Evolutionary conservation across 2,113 vertebrate species (phyloP), one percentile per base, ranked within the genome.

Genomic region (Dissostichus mawsoni): DNA sequence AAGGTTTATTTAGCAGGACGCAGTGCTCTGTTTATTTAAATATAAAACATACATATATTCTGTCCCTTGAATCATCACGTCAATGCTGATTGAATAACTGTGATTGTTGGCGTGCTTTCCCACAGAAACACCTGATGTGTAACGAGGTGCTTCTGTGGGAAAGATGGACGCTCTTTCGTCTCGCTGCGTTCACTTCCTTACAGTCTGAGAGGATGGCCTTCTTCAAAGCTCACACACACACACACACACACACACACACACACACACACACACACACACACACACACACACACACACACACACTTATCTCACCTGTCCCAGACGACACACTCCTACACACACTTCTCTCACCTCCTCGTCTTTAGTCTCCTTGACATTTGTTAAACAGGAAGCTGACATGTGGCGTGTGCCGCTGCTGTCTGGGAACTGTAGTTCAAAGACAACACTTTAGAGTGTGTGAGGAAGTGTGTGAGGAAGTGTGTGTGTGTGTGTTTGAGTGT

Each of bases 201-300:
- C 55, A 45, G 48, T 11, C 1, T 0, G 25, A 0, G n/a, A 44
- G 45, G 53, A 11, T 29, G 2, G 14, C 29, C 5, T 56, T 47
- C 77, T 77, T 74, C 73, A 80, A 77, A 80, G 50, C 25, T 25
- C 23, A 23, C 23, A 23, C 23, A 20, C 20, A 20, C 3, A 2
- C 33, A 33, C 33, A 33, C 33, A 33, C 33, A 33, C 33, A 33
- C 33, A 33, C 36, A 7, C 36, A 36, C 80, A 85, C 83, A 85
- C 82, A 57, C 85, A 87, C 78, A 84, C 82, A 6, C 56, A 11
- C 11, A 89, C 90, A 86, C 87, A 23, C 23, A 20, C 20, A 20
- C 3, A 2, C 33, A 33, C 33, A 33, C 33, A 33, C 33, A 33
- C 33, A 33, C 33, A 33, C 36, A 7, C 36, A 36, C 80, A 85